These are phyloP conservation scores for Pseudolaguvia tuberculata DNA, from an alignment of 2,113 vertebrate species.

Conservation along the genomic window DNA sequence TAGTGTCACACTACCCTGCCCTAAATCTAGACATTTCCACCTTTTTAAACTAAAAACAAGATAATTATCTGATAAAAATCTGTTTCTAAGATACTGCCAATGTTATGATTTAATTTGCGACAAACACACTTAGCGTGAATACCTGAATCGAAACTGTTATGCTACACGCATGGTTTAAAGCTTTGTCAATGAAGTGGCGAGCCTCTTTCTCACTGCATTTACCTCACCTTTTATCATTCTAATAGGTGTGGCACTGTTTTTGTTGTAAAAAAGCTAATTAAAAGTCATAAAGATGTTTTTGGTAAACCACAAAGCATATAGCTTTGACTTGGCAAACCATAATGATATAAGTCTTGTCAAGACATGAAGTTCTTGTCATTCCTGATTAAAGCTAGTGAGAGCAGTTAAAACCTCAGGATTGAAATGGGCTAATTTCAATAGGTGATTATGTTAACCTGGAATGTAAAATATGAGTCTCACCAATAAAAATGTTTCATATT, in stretches of 20 bases:
- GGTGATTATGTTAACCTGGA: constrained; percentile 1
- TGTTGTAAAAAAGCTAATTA: constrained; percentile 40
- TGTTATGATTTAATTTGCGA: neutral
- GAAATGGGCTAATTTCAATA: constrained; percentile 36
- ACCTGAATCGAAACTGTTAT: neutral
- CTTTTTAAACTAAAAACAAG: neutral
- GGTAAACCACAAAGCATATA: constrained; percentile 43
- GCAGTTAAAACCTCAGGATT: constrained; percentile 42
- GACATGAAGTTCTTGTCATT: constrained; percentile 42
- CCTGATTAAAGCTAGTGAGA: constrained; percentile 39
- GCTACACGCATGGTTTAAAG: neutral
- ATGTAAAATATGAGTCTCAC: constrained; percentile 3
- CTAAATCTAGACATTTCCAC: neutral
- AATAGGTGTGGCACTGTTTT: constrained; percentile 39
- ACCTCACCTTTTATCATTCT: constrained; percentile 13
- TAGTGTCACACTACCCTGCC: too few species aligned
- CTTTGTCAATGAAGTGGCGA: neutral
- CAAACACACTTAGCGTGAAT: neutral
- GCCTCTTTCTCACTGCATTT: neutral
- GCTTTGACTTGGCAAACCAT: neutral
- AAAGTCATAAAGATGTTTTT: constrained; percentile 48
- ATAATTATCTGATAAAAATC: too few species aligned
- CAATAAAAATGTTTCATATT: constrained; percentile 5
- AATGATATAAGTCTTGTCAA: constrained; percentile 32
- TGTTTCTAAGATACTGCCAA: neutral